Conservation (phyloP, 2,888 invertebrate genomes). For the Cheilosia vernalis region DNA sequence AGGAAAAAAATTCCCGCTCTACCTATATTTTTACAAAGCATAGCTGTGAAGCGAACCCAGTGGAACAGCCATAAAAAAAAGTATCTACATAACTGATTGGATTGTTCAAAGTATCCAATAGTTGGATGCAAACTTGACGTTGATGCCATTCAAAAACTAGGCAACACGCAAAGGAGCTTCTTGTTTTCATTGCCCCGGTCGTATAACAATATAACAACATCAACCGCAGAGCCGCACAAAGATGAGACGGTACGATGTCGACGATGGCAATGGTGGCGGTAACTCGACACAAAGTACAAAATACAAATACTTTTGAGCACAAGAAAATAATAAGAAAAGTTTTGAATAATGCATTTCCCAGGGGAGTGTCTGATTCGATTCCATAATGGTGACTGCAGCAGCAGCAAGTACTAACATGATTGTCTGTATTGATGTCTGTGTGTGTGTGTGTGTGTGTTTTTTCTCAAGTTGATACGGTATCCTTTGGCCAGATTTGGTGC, state of each 20-base stretch:
- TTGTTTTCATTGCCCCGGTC: constrained; percentile 27
- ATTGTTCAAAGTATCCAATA: constrained; percentile 24
- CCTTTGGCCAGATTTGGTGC: constrained; percentile 27
- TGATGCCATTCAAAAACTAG: constrained; percentile 46
- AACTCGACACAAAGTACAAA: constrained; percentile 11
- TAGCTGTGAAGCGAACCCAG: constrained; percentile 33
- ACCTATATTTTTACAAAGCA: constrained; percentile 6
- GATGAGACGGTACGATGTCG: constrained; percentile 2
- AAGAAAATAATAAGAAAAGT: constrained; percentile 74
- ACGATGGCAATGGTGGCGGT: constrained; percentile 26
- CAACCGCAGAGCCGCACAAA: constrained; percentile 18
- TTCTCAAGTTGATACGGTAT: constrained; percentile 16
- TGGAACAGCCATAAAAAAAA: not conserved
- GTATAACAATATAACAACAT: constrained; percentile 19
- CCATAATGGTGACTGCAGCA: constrained; percentile 29
- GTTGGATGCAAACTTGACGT: not conserved
- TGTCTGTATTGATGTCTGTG: constrained; percentile 41
- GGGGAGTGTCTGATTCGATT: constrained; percentile 69
- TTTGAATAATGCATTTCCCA: constrained; percentile 74
- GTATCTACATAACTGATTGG: constrained; percentile 31
- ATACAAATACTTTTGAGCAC: constrained; percentile 34
- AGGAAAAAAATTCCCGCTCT: too few species aligned
- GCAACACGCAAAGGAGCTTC: constrained; percentile 52
- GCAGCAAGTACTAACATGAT: constrained; percentile 44
- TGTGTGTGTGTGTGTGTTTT: constrained; percentile 4